Base-by-base conservation (phyloP, 2,888 invertebrate genomes). In the Lasioglossum oenotherae region DNA sequence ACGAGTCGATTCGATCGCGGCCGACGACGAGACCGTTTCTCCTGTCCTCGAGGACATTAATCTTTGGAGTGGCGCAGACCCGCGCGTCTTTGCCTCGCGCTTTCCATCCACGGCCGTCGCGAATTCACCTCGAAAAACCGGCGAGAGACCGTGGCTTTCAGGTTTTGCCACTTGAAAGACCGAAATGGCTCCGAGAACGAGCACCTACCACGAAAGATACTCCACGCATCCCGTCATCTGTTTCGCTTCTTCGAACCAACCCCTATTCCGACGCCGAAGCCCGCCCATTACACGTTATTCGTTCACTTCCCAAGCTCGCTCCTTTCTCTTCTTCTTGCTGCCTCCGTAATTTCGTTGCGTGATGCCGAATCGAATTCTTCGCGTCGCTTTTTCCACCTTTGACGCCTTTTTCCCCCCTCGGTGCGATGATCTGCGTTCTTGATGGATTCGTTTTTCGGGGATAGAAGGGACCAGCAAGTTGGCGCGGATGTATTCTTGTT, bases 131-230 rank as follows among this genome's bases (percentile, higher is more conserved):
- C 60, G 80, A 82, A 85, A 81, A 88, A 90, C 82, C 71, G 49
- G 16, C 35, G 53, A 53, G 57, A 75, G 78, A 74, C 81, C 81
- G 38, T 74, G 75, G 60, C 73, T 41, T 12, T 74, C 16, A 35
- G 85, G 87, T 90, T 90, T 88, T 88, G 87, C 72, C 64, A 60
- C 80, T 87, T 76, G 87, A 80, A 81, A 83, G 85, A 81, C 41
- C 74, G 69, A 60, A 57, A 49, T 49, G 71, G 71, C 74, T 53
- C 31, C 27, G 38, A 41, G 41, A 60, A 60, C 57, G 31, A 46
- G 35, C 72, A 81, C 69, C 77, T 81, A 80, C 67, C 57, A 71
- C 23, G 60, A 72, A n/a, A 69, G 80, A 82, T 72, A 75, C 75
- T 67, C 35, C 14, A 38, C 19, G 73, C 71, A 64, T 27, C 35